Evolutionary conservation across 1,140 invertebrate species (phyloP), one percentile per base, ranked within the genome.

Genomic region (Sinonovacula constricta): DNA sequence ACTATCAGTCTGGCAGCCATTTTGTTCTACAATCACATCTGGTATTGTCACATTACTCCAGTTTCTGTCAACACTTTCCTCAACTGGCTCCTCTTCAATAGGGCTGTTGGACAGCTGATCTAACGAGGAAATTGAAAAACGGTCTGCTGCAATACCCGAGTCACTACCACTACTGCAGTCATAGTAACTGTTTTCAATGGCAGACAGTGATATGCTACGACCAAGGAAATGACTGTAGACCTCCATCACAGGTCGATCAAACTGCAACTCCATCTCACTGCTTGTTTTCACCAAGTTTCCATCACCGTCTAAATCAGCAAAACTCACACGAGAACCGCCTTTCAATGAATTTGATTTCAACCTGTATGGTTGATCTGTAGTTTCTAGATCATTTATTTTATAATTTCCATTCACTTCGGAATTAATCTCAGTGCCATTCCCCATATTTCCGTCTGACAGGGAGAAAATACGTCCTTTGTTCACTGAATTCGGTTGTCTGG

Each of bases 271-370:
- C n/a, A 54, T 39, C 54, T 76, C 72, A 45, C 72, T 76, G 39
- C 63, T 66, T 33, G 51, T 76, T 59, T 76, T 76, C 3, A 76
- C 51, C 36, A 76, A 65, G 56, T 76, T 76, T 45, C 72, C 72
- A 36, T 76, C 62, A 12, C 62, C 63, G 31, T 76, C 72, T 1
- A 66, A 3, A 59, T 76, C 72, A 0, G 72, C 72, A 33, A 76
- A 76, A 45, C 72, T 76, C 7, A 76, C 72, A 7, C 72, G 62
- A 7, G 72, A 76, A 4, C 63, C 63, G 15, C 59, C 53, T 67
- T 76, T 76, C 12, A 66, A 67, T 3, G 72, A 39, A 31, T 45
- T 76, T 31, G 72, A 31, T 33, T 59, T 66, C 2, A 76, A 39
- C 14, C 54, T 36, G 31, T 66, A 66, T 14, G 65, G 30, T 18